These are phyloP conservation scores for Pollimyrus isidori DNA, from an alignment of 2,113 vertebrate species.

Conservation along the genomic window DNA sequence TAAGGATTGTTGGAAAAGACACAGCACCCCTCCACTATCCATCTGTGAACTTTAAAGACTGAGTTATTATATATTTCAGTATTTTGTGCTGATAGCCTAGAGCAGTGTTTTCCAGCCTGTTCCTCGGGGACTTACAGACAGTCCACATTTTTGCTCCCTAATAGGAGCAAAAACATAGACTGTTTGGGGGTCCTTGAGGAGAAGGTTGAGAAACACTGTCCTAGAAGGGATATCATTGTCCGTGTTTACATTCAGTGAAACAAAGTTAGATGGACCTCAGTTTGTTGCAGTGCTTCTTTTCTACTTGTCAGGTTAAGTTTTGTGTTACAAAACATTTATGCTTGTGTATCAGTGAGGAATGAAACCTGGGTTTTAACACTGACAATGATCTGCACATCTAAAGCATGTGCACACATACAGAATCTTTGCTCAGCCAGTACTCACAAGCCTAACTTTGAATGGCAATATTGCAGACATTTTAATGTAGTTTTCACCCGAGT, in stretches of 20 bases:
- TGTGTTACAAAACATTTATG: not conserved
- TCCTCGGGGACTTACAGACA: not conserved
- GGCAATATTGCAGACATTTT: not conserved
- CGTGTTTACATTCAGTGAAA: not conserved
- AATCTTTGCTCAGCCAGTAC: not conserved
- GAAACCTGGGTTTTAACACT: not conserved
- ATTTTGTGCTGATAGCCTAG: not conserved
- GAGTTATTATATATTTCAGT: not conserved
- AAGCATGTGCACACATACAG: not conserved
- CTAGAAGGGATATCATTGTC: not conserved
- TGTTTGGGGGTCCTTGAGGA: not conserved
- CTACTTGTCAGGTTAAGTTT: not conserved
- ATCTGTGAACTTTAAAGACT: not conserved
- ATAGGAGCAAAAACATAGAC: not conserved
- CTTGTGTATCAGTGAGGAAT: not conserved
- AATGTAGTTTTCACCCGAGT: not conserved
- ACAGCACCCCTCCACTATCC: not conserved
- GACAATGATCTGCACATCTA: not conserved
- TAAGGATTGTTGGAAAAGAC: not conserved
- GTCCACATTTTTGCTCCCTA: not conserved
- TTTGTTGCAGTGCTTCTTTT: not conserved
- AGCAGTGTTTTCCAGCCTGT: not conserved
- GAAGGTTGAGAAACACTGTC: not conserved
- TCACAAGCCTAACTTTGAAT: not conserved
- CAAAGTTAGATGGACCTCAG: not conserved